Conservation (phyloP, 2,888 invertebrate genomes). For the Drosophila nigricruria region DNA sequence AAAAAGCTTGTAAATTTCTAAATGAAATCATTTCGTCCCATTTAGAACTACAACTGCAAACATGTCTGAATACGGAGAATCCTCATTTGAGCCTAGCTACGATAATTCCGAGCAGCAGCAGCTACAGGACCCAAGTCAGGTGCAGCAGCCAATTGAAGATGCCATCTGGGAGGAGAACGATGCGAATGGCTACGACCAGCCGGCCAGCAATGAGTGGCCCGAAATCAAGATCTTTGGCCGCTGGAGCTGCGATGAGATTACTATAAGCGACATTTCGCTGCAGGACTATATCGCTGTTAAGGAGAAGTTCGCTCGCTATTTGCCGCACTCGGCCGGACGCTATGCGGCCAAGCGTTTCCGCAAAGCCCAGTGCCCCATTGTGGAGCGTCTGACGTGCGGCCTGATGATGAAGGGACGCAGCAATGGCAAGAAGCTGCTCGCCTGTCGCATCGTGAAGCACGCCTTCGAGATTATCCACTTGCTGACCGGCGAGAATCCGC, state of each 20-base stretch:
- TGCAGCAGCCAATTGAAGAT: constrained; percentile 7
- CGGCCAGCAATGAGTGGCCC: constrained; percentile 89
- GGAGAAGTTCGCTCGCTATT: constrained; percentile 98
- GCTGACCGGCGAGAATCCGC: constrained; percentile 57
- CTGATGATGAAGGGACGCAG: constrained; percentile 99
- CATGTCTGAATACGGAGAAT: constrained; percentile 33
- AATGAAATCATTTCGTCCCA: neutral
- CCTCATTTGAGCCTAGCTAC: neutral
- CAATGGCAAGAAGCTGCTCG: constrained; percentile 99
- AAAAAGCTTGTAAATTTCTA: neutral
- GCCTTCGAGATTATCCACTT: constrained; percentile 91
- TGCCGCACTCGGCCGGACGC: constrained; percentile 99
- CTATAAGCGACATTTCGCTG: constrained; percentile 98
- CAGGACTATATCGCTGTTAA: constrained; percentile 98
- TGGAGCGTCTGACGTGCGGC: constrained; percentile 98
- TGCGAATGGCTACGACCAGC: neutral
- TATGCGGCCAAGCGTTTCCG: constrained; percentile 99
- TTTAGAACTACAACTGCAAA: constrained; percentile 2
- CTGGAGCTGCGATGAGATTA: constrained; percentile 98
- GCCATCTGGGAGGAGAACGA: constrained; percentile 44
- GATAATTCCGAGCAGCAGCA: constrained; percentile 20
- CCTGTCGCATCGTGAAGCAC: constrained; percentile 99
- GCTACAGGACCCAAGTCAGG: neutral
- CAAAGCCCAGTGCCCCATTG: constrained; percentile 99
- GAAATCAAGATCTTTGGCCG: constrained; percentile 99